phyloP scores from a whole-genome alignment of 2,797 vertebrate species.

The Iguana delicatissima region DNA sequence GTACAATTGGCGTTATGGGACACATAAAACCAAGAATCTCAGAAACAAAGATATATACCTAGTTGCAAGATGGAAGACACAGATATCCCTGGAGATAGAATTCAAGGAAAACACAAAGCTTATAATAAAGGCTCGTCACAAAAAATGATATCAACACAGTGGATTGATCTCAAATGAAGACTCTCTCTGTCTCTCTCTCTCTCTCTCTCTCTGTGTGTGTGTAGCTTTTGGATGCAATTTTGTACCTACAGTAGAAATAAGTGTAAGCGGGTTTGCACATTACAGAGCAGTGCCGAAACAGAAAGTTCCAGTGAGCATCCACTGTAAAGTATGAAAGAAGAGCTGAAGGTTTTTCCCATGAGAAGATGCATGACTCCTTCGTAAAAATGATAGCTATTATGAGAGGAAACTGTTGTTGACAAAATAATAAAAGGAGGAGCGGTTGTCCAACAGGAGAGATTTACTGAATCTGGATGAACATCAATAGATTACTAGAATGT shows the following conservation, averaged over 20 bases:
- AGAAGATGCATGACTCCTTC: background rate
- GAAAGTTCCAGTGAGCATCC: background rate
- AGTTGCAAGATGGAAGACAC: background rate
- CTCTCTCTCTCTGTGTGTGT: background rate
- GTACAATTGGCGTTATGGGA: background rate
- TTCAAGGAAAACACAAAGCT: constrained; percentile 13
- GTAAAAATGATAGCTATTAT: background rate
- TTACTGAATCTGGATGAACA: background rate
- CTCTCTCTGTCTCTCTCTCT: background rate
- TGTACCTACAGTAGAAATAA: background rate
- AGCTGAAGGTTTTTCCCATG: background rate
- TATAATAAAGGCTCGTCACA: background rate
- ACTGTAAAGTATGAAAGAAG: background rate
- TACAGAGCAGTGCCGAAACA: background rate
- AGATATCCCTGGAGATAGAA: background rate
- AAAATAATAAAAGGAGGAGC: background rate
- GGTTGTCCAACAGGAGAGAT: background rate
- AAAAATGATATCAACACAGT: constrained; percentile 2
- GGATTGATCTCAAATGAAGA: background rate
- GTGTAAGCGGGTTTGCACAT: background rate
- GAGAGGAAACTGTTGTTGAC: background rate
- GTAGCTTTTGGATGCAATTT: background rate
- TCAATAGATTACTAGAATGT: constrained; percentile 5
- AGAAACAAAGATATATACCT: constrained; percentile 50
- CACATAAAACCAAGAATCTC: constrained; percentile 8